phyloP scores from a whole-genome alignment of 2,797 vertebrate genomes.

The Acrocephalus scirpaceus region DNA sequence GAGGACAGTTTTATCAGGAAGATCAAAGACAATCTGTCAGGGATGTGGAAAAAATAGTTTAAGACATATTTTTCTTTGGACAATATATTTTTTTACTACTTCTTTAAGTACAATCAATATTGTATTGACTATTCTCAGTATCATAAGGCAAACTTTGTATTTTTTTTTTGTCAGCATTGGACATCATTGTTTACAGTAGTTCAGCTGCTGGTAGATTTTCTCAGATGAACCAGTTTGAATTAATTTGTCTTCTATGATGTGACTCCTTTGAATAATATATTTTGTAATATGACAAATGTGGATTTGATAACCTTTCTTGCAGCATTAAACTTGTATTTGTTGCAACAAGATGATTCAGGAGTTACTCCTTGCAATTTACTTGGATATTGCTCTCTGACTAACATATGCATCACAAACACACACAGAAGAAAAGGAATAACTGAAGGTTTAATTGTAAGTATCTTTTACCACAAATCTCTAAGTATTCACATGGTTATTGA shows the following conservation, averaged over 20 bases:
- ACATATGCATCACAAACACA: neutral
- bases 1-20: constrained; percentile 11
- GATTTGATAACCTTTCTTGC: neutral
- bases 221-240: neutral
- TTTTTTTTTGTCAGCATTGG: neutral
- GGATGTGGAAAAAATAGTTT: neutral
- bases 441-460: neutral
- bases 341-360: neutral
- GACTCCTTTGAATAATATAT: neutral
- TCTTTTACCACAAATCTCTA: neutral
- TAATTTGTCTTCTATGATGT: neutral
- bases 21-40: neutral
- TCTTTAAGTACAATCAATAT: neutral
- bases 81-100: neutral
- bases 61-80: neutral
- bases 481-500: neutral
- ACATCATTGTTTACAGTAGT: neutral
- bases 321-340: neutral
- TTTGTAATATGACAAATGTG: neutral
- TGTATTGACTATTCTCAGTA: neutral
- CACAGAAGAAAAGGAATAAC: neutral
- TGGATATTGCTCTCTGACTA: neutral
- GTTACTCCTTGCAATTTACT: neutral
- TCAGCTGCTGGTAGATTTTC: neutral
- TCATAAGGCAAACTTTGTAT: neutral